Base-by-base conservation (phyloP, 2,888 invertebrate species). In the Mycalesis mineus region DNA sequence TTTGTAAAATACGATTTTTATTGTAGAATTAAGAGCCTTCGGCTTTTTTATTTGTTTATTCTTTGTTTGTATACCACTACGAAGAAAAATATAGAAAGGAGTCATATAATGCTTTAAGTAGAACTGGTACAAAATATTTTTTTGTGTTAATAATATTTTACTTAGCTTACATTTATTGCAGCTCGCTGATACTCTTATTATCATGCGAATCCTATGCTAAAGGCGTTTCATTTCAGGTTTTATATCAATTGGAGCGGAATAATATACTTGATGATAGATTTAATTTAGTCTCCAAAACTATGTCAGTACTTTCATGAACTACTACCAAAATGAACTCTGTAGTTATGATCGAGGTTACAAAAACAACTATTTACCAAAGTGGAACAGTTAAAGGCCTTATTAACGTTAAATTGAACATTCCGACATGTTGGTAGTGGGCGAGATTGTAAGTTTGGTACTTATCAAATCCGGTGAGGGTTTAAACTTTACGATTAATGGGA, bases 391-490 rank as follows among this genome's bases (percentile, higher is more conserved):
- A 37, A 49, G 28, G 13, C 28, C 49, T 37, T 22, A 22, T 28
- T 39, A 49, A 28, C 49, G 13, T 28, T 5, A 47, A 28, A 39
- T 39, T 39, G 58, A 58, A 50, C 49, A 49, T 50, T 56, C 44
- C 44, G 6, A 13, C 41, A 22, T 49, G 41, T 48, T 41, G 41
- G 36, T 45, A 44, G 41, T 41, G 13, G 56, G 28, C 42, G 36
- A 53, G 52, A 53, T 45, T 51, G 41, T 39, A 40, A 51, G 14
- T 31, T 41, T 40, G 40, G 39, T 41, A 51, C 36, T 11, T 22
- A 36, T 15, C 40, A 29, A 51, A 51, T 41, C 40, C 29, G 31
- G 29, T 28, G 14, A 2, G 6, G 8, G 7, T 7, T 40, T 40
- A 3, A 2, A 40, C 50, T 9, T 15, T 14, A 41, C 51, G 51